Conservation (phyloP, 2,888 invertebrate species). For the Horisme vitalbata region DNA sequence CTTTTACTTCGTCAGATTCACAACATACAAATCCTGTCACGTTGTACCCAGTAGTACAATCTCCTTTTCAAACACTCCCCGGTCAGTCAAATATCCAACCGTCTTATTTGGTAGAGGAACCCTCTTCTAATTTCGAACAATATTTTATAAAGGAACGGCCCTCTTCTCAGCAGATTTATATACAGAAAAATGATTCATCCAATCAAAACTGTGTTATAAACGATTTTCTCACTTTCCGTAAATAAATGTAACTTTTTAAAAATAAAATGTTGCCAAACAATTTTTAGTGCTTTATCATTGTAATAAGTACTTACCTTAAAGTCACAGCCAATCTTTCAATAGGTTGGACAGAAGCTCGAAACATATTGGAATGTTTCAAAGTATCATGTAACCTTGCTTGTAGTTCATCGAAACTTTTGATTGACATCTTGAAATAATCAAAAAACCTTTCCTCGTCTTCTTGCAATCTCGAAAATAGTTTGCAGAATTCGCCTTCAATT, state of each 20-base stretch:
- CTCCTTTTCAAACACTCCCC: slow-evolving; percentile 12
- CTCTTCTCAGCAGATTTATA: slow-evolving; percentile 6
- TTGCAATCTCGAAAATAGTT: slow-evolving; percentile 5
- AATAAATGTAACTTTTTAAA: background rate
- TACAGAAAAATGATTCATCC: slow-evolving; percentile 9
- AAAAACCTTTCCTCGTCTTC: background rate
- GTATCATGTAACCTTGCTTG: slow-evolving; percentile 11
- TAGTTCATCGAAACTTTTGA: slow-evolving; percentile 14
- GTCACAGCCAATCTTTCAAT: slow-evolving; percentile 11
- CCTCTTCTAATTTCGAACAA: slow-evolving; percentile 11
- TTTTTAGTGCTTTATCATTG: slow-evolving; percentile 3
- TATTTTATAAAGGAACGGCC: slow-evolving; percentile 7
- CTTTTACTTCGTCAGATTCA: slow-evolving; percentile 17
- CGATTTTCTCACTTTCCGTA: slow-evolving; percentile 3
- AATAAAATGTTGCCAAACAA: slow-evolving; percentile 4
- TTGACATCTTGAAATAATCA: slow-evolving; percentile 1
- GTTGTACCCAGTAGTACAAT: slow-evolving; percentile 13
- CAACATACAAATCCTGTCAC: slow-evolving; percentile 7
- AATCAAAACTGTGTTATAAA: slow-evolving; percentile 4
- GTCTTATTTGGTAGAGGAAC: slow-evolving; percentile 13
- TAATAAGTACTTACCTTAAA: slow-evolving; percentile 11
- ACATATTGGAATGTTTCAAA: slow-evolving; percentile 13
- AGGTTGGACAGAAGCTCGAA: slow-evolving; percentile 10
- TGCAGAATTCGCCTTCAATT: slow-evolving; percentile 1
- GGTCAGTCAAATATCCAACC: slow-evolving; percentile 9